A percentile compares a stretch with the other conserved stretches of the same genome.
These are phyloP conservation scores for Geopemphigus sp. DNA, from an alignment of 1,140 invertebrate genomes.

Conservation along the genomic window DNA sequence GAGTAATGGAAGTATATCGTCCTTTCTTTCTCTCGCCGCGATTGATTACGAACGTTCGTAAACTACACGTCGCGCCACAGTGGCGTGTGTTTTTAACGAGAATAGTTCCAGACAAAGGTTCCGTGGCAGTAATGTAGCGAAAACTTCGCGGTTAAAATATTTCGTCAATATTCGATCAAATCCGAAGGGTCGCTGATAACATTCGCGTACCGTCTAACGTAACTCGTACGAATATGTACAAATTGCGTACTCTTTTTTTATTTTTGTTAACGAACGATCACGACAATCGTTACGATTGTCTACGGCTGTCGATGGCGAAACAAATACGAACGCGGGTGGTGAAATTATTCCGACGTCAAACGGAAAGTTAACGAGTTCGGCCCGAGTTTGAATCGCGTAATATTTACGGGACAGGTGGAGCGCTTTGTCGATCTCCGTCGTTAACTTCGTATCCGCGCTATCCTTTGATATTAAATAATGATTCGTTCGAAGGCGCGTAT, in stretches of 20 bases:
- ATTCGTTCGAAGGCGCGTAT: background rate
- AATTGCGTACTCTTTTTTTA: no score
- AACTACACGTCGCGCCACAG: background rate
- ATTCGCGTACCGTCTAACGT: background rate
- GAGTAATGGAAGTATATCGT: constrained; percentile 1
- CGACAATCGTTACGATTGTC: no score
- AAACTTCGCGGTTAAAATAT: background rate
- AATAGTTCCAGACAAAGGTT: constrained; percentile 8
- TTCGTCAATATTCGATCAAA: constrained; percentile 1
- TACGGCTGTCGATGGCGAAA: no score
- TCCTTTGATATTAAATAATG: constrained; percentile 27
- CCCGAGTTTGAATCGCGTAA: no score
- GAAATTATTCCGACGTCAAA: no score
- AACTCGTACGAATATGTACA: no score
- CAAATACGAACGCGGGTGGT: no score
- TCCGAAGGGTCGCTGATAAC: background rate
- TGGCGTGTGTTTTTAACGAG: background rate
- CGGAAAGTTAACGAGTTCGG: no score
- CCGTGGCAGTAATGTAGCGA: background rate
- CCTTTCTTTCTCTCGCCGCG: background rate
- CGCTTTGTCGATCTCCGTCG: background rate
- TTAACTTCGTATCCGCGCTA: background rate
- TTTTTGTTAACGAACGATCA: no score
- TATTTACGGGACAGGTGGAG: background rate
- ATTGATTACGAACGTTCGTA: background rate